Evolutionary conservation across 2,888 invertebrate species (phyloP).

Genomic region (Conistra vaccinii): DNA sequence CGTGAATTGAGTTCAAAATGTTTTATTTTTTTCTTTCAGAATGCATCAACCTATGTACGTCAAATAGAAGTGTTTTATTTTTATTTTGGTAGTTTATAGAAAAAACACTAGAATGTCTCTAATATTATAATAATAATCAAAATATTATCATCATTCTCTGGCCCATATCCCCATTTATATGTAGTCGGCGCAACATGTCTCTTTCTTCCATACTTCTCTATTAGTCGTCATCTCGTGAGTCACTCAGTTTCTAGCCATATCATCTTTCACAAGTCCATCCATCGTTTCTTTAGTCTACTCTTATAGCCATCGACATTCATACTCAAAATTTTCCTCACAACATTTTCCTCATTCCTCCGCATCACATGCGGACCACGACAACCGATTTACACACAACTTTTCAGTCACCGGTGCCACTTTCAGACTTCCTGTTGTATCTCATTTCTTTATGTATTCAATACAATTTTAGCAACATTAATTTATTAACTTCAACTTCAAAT

Average conservation of each 20-base stretch:
- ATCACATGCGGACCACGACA: too few species aligned
- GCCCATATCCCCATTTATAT: not conserved
- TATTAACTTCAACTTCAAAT: not conserved
- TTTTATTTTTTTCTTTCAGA: not conserved
- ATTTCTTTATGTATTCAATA: not conserved
- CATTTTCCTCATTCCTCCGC: not conserved
- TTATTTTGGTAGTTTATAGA: not conserved
- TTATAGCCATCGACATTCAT: not conserved
- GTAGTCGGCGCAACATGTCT: not conserved
- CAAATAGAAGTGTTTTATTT: not conserved
- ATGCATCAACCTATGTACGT: conserved; percentile 1
- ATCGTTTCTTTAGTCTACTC: not conserved
- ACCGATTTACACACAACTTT: not conserved
- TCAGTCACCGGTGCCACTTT: not conserved
- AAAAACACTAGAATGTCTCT: not conserved
- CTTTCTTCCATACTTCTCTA: not conserved
- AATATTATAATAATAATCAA: not conserved
- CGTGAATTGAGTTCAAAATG: not conserved
- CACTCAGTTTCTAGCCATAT: not conserved
- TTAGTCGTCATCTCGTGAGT: not conserved
- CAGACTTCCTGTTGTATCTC: not conserved
- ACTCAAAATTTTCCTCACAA: too few species aligned
- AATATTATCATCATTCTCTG: not conserved
- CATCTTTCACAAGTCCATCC: not conserved
- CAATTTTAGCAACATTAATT: not conserved